A percentile compares a stretch with the other conserved stretches of the same genome.
These are phyloP conservation scores for Manacus vitellinus DNA, from an alignment of 2,113 vertebrate species.

Conservation along the genomic window DNA sequence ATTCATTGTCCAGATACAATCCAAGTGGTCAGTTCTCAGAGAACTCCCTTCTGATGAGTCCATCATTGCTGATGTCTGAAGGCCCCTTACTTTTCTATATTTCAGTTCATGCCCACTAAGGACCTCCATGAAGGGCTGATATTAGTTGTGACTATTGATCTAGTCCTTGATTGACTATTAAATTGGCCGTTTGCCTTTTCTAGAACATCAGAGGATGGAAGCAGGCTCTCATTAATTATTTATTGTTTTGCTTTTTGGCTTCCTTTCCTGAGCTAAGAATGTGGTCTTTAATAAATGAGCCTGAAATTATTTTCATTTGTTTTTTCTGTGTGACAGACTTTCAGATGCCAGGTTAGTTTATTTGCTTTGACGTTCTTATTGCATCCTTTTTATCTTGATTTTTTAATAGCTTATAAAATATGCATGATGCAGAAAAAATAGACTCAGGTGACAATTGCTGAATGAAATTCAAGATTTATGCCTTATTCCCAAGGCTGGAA, in stretches of 20 bases:
- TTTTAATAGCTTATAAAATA: constrained; percentile 33
- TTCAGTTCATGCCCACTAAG: background rate
- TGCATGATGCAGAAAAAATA: background rate
- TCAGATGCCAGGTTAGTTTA: background rate
- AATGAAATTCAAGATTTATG: background rate
- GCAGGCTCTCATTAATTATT: background rate
- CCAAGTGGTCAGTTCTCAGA: background rate
- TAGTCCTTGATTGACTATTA: background rate
- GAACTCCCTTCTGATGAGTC: background rate
- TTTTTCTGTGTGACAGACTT: background rate
- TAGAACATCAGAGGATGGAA: background rate
- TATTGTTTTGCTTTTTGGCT: background rate
- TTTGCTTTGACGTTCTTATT: background rate
- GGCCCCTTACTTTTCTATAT: background rate
- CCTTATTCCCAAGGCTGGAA: background rate
- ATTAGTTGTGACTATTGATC: background rate
- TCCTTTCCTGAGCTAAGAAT: background rate
- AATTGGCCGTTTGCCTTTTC: background rate
- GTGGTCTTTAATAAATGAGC: background rate
- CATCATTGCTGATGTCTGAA: background rate
- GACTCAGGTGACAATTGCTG: background rate
- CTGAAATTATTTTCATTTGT: background rate
- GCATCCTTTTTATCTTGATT: constrained; percentile 26
- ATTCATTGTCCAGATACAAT: background rate
- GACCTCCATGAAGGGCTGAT: background rate